Conservation (phyloP, 2,888 invertebrate genomes). For the Quadroppia sp. region DNA sequence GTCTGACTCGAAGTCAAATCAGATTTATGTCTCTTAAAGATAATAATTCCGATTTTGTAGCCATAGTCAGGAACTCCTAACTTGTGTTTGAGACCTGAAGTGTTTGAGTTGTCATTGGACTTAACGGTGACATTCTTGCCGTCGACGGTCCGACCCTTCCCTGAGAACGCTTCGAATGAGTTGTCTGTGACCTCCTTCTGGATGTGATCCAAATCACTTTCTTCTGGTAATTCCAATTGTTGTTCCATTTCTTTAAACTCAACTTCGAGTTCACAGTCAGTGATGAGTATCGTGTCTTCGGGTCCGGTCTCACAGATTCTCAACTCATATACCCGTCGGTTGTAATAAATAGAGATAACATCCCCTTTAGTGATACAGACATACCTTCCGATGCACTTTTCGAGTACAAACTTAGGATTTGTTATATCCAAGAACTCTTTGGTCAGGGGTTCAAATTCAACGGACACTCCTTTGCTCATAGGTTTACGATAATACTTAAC, state of each 20-base stretch:
- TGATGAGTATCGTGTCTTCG: background rate
- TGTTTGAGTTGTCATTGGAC: background rate
- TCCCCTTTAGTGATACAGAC: constrained; percentile 8
- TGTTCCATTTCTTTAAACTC: background rate
- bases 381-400: constrained; percentile 6
- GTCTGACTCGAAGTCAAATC: background rate
- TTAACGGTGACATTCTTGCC: background rate
- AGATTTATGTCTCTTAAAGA: constrained; percentile 17
- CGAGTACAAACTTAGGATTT: background rate
- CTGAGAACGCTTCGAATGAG: background rate
- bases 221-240: constrained; percentile 6
- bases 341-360: constrained; percentile 12
- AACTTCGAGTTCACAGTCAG: constrained; percentile 27
- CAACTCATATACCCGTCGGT: background rate
- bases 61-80: constrained; percentile 35
- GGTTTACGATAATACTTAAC: background rate
- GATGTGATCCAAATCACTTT: background rate
- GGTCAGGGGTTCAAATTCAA: constrained; percentile 6
- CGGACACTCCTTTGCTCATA: background rate
- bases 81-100: background rate
- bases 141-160: background rate
- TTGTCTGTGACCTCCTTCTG: background rate
- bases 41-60: constrained; percentile 8
- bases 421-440: background rate
- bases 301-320: constrained; percentile 1